Evolutionary conservation across 2,888 invertebrate genomes (phyloP), one percentile per base, ranked within the genome.

Genomic region (Mesoligia furuncula): DNA sequence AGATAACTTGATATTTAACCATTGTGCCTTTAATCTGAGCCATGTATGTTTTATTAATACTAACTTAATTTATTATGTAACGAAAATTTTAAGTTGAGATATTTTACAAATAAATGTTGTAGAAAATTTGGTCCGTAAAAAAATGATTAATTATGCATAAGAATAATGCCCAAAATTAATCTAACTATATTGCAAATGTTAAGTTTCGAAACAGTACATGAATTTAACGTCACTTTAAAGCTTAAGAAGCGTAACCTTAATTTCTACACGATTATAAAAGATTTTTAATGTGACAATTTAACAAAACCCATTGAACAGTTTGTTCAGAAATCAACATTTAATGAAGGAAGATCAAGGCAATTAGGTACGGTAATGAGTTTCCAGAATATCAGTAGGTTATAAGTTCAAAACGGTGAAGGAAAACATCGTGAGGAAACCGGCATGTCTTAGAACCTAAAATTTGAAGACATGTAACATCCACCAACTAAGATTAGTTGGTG

Each of bases 1-100:
- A 84, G 77, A 84, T 85, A 83, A 75, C 72, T 75, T 76, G 39
- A 76, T 72, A 76, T 74, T 68, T 62, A 82, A 75, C 45, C 57
- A 82, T 77, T 77, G 77, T 75, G 54, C 61, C 54, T 72, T 69
- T 64, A 61, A 57, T 74, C 71, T 77, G 31, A 24, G 6, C 6
- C 24, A 39, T 24, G 54, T n/a, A 1, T 54, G 9, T 54, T 54
- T 54, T 24, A 9, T 9, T 24, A 24, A 54, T 54, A 24, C 20
- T 51, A 51, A 51, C 51, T 20, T 20, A 2, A 20, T 48, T 48
- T 48, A 7, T 2, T 27, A 51, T 3, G 8, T 20, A 27, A 20
- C 1, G 24, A 39, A 73, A 2, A 36, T 71, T 48, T 48, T 20
- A 48, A 48, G 20, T 2, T 31, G 2, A 39, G 1, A 24, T 2